phyloP scores from a whole-genome alignment of 2,113 vertebrate species.

The Tapirus terrestris region DNA sequence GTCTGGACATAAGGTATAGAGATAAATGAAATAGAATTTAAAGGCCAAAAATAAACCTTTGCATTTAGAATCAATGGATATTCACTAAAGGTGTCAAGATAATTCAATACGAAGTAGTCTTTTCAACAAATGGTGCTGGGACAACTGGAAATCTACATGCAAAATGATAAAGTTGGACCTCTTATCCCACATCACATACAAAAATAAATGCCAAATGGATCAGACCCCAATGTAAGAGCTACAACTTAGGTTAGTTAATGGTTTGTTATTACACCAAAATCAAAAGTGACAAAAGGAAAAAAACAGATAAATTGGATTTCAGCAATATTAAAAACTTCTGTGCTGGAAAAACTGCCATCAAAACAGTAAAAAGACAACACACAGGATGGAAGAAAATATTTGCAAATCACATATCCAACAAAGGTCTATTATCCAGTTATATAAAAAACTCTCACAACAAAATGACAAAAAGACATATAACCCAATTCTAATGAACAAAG shows the following conservation, averaged over 20 bases:
- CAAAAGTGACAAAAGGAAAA: not conserved
- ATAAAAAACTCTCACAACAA: not conserved
- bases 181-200: not conserved
- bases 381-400: not conserved
- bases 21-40: not conserved
- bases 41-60: not conserved
- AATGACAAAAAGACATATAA: not conserved
- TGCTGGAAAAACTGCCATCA: not conserved
- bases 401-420: not conserved
- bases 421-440: not conserved
- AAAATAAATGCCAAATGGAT: conserved; percentile 6
- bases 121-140: not conserved
- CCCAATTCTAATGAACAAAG: conserved; percentile 17
- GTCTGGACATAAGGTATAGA: not conserved
- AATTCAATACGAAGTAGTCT: not conserved
- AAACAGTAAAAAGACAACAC: not conserved
- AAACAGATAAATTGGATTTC: not conserved
- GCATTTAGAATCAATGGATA: not conserved
- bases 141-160: not conserved
- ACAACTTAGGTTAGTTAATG: not conserved
- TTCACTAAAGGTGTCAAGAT: not conserved
- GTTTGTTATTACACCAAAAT: not conserved
- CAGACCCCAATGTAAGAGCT: not conserved
- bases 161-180: not conserved
- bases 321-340: not conserved